A percentile compares a stretch with the other conserved stretches of the same genome.
These are phyloP conservation scores for Eulimnadia texana DNA, from an alignment of 1,140 invertebrate genomes.

Conservation along the genomic window DNA sequence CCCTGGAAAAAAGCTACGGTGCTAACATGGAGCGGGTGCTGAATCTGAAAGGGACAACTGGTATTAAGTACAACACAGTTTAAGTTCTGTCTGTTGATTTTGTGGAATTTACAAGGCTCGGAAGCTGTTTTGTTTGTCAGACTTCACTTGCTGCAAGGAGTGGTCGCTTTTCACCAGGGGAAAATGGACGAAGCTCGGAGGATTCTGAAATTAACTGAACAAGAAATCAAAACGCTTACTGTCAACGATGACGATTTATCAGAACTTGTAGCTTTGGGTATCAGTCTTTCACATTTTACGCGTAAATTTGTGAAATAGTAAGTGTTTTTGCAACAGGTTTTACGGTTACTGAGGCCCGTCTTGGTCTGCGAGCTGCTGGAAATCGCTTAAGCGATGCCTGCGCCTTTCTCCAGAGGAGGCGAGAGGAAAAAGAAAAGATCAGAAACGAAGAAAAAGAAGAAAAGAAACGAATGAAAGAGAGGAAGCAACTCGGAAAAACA, in stretches of 20 bases:
- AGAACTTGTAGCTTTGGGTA: slow-evolving; percentile 40
- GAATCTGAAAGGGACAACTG: slow-evolving; percentile 46
- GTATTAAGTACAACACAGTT: slow-evolving; percentile 22
- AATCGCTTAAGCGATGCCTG: slow-evolving; percentile 45
- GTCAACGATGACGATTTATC: slow-evolving; percentile 40
- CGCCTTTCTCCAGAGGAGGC: slow-evolving; percentile 41
- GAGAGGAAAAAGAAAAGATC: slow-evolving; percentile 35
- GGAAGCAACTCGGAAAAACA: slow-evolving; percentile 30
- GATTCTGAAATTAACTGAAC: slow-evolving; percentile 41
- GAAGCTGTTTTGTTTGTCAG: slow-evolving; percentile 56
- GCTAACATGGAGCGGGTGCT: slow-evolving; percentile 48
- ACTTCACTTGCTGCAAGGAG: slow-evolving; percentile 58
- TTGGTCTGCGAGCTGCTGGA: slow-evolving; percentile 43
- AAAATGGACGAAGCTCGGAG: slow-evolving; percentile 39
- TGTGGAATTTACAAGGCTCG: slow-evolving; percentile 36
- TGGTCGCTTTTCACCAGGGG: slow-evolving; percentile 58
- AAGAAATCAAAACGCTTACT: slow-evolving; percentile 41
- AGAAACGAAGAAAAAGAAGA: slow-evolving; percentile 33
- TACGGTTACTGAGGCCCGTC: slow-evolving; percentile 38
- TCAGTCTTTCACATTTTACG: slow-evolving; percentile 4
- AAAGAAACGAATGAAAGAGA: slow-evolving; percentile 24
- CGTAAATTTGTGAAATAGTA: neutral
- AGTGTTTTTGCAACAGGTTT: neutral
- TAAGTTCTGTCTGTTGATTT: slow-evolving; percentile 11
- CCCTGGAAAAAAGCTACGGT: slow-evolving; percentile 52